A percentile compares a stretch with the other conserved stretches of the same genome.
These are phyloP conservation scores for Melanocharis versteri DNA, from an alignment of 2,113 vertebrate species.

Conservation along the genomic window DNA sequence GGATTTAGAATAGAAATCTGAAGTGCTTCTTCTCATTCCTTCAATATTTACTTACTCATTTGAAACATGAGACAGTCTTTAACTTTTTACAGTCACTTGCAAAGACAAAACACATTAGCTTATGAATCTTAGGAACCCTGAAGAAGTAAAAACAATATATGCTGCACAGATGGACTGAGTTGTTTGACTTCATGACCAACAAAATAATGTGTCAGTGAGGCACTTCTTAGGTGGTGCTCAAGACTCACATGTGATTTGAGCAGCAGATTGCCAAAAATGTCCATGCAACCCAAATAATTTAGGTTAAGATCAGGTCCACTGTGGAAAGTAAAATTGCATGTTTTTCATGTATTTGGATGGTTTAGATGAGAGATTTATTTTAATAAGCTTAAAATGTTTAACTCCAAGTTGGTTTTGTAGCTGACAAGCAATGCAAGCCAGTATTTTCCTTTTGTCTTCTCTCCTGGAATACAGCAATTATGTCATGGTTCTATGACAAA, in stretches of 20 bases:
- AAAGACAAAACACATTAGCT: neutral
- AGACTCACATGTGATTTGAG: neutral
- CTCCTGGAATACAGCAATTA: neutral
- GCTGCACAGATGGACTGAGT: neutral
- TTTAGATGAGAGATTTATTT: neutral
- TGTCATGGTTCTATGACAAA: neutral
- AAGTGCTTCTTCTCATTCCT: neutral
- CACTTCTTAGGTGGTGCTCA: neutral
- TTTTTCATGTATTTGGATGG: neutral
- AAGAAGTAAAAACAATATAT: neutral
- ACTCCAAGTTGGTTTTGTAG: neutral
- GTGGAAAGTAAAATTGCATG: neutral
- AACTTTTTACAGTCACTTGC: neutral
- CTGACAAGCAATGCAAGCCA: neutral
- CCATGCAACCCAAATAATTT: neutral
- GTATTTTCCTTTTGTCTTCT: neutral
- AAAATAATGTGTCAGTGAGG: neutral
- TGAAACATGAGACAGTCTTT: rapidly evolving
- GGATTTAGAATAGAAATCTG: neutral
- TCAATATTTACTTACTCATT: neutral
- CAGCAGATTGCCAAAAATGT: neutral
- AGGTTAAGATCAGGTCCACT: neutral
- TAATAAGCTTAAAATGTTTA: neutral
- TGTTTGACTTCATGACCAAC: neutral
- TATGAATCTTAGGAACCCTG: neutral